phyloP scores from a whole-genome alignment of 2,888 invertebrate species.

The Julus scandinavius region DNA sequence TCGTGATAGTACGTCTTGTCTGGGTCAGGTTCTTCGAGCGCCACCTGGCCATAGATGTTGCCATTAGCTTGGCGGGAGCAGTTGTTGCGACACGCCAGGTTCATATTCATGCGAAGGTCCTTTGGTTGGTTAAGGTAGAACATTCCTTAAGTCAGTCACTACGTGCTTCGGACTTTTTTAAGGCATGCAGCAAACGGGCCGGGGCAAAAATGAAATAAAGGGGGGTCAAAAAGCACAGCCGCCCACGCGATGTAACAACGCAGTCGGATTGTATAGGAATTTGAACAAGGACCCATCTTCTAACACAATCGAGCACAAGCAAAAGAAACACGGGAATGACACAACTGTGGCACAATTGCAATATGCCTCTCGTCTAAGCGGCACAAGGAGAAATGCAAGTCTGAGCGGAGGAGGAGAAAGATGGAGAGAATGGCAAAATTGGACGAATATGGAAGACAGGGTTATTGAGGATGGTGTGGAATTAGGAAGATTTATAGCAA shows the following conservation, averaged over 20 bases:
- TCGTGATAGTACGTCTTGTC: conserved; percentile 66
- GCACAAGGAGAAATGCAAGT: neutral
- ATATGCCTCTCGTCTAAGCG: no score
- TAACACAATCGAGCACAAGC: neutral
- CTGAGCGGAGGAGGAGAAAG: neutral
- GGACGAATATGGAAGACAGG: neutral
- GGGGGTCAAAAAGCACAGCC: neutral
- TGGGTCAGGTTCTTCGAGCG: conserved; percentile 64
- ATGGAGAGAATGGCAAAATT: neutral
- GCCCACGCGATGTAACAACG: neutral
- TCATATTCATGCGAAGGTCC: conserved; percentile 58
- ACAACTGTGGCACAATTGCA: no score
- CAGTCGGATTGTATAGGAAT: conserved; percentile 42
- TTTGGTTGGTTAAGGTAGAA: conserved; percentile 59
- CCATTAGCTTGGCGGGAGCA: conserved; percentile 63
- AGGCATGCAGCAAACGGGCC: conserved; percentile 47
- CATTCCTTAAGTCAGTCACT: conserved; percentile 57
- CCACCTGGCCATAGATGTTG: conserved; percentile 66
- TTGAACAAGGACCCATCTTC: conserved; percentile 47
- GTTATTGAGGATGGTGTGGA: neutral
- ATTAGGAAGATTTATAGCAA: no score
- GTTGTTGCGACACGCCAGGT: conserved; percentile 58
- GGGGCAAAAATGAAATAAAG: conserved; percentile 40
- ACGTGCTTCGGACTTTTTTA: conserved; percentile 52
- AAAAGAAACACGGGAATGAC: no score